These are phyloP conservation scores for Anagrus nilaparvatae DNA, from an alignment of 1,140 invertebrate species.

Conservation along the genomic window DNA sequence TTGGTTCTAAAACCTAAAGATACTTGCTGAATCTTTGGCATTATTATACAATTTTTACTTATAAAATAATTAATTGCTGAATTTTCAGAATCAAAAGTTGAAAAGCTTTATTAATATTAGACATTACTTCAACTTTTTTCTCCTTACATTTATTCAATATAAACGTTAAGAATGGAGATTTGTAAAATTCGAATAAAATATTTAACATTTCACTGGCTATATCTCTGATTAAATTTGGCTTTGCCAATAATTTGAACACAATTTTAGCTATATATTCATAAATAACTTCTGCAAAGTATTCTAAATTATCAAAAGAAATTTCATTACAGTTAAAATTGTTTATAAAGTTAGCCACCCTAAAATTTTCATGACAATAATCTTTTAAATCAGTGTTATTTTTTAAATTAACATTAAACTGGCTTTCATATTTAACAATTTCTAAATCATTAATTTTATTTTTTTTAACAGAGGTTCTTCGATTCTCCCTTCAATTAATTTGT, in stretches of 20 bases:
- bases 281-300: neutral
- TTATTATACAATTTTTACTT: too few species aligned
- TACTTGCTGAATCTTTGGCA: too few species aligned
- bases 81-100: too few species aligned
- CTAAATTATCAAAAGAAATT: neutral
- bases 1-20: too few species aligned
- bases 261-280: neutral
- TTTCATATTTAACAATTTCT: neutral
- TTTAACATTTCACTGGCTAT: neutral
- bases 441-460: neutral
- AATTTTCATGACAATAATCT: neutral
- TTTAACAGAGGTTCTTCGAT: too few species aligned
- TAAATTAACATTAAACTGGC: neutral
- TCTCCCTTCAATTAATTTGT: neutral
- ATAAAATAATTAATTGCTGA: too few species aligned
- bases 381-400: neutral
- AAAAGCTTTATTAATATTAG: too few species aligned
- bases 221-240: neutral
- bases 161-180: neutral
- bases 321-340: neutral
- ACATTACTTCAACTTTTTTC: neutral
- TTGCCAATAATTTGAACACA: neutral
- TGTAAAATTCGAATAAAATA: conserved; percentile 1
- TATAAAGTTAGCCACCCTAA: neutral
- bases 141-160: neutral